Conservation (phyloP, 2,888 invertebrate genomes). For the Automeris io region DNA sequence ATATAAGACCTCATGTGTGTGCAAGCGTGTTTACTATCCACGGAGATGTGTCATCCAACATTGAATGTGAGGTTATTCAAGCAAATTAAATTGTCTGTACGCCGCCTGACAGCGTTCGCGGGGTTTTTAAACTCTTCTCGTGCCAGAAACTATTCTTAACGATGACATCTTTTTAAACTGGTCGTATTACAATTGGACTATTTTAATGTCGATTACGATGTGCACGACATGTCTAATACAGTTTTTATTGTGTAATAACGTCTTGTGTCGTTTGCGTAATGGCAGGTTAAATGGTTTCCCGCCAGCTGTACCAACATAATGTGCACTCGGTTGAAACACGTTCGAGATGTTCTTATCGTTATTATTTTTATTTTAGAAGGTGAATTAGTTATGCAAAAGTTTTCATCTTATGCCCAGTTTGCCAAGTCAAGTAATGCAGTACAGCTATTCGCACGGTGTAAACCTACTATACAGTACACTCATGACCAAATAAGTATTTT, state of each 20-base stretch:
- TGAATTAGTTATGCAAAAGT: no score
- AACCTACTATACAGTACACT: no score
- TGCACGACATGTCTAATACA: conserved; percentile 4
- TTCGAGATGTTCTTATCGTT: not conserved
- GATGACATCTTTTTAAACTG: conserved; percentile 24
- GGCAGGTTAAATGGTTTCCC: conserved; percentile 2
- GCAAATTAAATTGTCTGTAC: conserved; percentile 37
- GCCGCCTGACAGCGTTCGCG: conserved; percentile 12
- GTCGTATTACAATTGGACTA: conserved; percentile 3
- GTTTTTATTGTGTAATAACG: conserved; percentile 9
- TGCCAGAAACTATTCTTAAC: conserved; percentile 39
- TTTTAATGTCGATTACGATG: conserved; percentile 3
- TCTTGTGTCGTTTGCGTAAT: conserved; percentile 2
- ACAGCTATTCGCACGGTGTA: no score
- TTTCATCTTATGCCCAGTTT: no score
- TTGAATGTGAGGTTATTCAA: conserved; percentile 60
- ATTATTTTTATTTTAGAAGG: no score
- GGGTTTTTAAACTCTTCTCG: conserved; percentile 16
- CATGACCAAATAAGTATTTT: no score
- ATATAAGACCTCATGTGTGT: conserved; percentile 59
- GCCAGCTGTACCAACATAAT: conserved; percentile 7
- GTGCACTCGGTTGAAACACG: not conserved
- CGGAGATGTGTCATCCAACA: conserved; percentile 67
- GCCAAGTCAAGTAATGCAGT: no score
- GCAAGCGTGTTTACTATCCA: conserved; percentile 67